Evolutionary conservation across 2,888 invertebrate genomes (phyloP), one percentile per base, ranked within the genome.

Genomic region (Leucophenga montana): DNA sequence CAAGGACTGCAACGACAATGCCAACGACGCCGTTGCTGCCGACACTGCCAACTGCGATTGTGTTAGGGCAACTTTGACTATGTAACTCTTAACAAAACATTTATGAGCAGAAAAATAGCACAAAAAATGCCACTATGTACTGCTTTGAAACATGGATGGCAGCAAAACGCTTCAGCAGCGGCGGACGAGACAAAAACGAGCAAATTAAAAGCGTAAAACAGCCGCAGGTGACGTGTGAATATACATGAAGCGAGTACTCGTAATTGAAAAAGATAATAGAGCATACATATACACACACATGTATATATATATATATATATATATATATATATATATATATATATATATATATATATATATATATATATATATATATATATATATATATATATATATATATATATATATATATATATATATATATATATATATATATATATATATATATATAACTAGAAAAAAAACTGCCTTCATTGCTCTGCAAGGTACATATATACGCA

Each of bases 161-260:
- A 22, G 27, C 56, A 14, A 27, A 27, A 14, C 27, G 56, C 22
- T 18, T 39, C 16, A 9, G 39, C 39, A 18, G 18, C 27, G 9
- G 18, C 5, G 9, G 39, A 61, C n/a, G 16, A 18, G 48, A 22
- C 20, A 8, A 64, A 33, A 14, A 68, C 66, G 69, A 64, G 64
- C 67, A 81, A 82, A 82, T 79, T 75, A 82, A 82, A 79, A 76
- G 77, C 75, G 61, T n/a, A 71, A 80, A 80, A 80, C 74, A 75
- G 70, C 77, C 71, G 75, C 75, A 75, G 75, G 75, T 73, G 73
- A 75, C 72, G 46, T 44, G 62, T 64, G 62, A 64, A 64, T 64
- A 46, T 59, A 59, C 59, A 67, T 50, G 50, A 31, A 59, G 59
- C 33, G 50, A 57, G 71, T 79, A n/a, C n/a, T n/a, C n/a, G n/a